Evolutionary conservation across 1,140 invertebrate species (phyloP), one percentile per base, ranked within the genome.

Genomic region (Brachionus manjavacas): DNA sequence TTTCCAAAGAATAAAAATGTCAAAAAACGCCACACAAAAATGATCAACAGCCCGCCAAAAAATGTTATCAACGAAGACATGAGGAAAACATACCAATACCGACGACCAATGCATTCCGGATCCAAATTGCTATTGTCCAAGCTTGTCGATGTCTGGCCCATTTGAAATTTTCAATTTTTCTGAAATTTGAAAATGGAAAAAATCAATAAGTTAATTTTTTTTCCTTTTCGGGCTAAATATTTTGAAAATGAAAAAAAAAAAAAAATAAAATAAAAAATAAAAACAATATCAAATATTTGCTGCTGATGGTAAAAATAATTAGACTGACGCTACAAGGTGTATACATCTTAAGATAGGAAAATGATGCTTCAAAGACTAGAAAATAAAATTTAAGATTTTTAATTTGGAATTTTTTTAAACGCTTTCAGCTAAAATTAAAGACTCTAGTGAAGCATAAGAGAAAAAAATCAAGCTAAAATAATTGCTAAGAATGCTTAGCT

Each of bases 51-150:
- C 14, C 84, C 84, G 9, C 49, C 76, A 70, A 85, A 72, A 39
- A 85, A 83, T 64, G 55, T 66, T 3, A 83, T 11, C 7, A 70
- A n/a, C 11, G 43, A 79, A 4, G 76, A 68, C 35, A 83, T 41
- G 6, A 85, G 31, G 60, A 85, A 85, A 0, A 60, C 66, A 39
- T 83, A 85, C 84, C 84, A 85, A 41, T 83, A 68, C 1, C 84
- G 39, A 55, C 64, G 11, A 64, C 84, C 84, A 23, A 52, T 68
- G 49, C 84, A 85, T 25, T 78, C 74, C 25, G 66, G 70, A 16
- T 84, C 81, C 16, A 84, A 46, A 81, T 31, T 81, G 20, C 25
- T 81, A 68, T 81, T 81, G 25, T 81, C 79, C 52, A 81, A 76
- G 43, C 43, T 76, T 49, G 72, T 76, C 14, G 72, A 76, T 41